A percentile compares a stretch with the other conserved stretches of the same genome.
phyloP scores from a whole-genome alignment of 1,140 invertebrate genomes.

The Eupeodes corollae region DNA sequence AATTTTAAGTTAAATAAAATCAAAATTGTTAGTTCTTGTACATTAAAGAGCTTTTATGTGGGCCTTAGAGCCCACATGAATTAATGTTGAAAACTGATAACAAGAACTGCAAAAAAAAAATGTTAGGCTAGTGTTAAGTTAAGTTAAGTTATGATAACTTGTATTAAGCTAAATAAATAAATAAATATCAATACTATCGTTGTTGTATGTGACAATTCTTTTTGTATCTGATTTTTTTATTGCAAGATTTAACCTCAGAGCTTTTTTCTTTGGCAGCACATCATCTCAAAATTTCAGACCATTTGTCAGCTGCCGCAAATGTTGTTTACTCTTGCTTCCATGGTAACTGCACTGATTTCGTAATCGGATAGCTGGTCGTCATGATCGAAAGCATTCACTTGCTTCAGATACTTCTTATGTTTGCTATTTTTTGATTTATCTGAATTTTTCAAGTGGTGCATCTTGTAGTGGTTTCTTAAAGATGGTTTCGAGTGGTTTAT shows the following conservation, averaged over 20 bases:
- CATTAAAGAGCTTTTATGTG: no score
- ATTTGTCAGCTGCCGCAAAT: background rate
- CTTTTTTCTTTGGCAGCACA: background rate
- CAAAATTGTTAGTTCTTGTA: no score
- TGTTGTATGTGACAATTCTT: background rate
- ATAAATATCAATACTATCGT: no score
- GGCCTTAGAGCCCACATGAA: no score
- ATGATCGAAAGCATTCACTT: constrained; percentile 8
- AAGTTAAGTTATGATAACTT: no score
- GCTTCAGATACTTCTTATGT: constrained; percentile 2
- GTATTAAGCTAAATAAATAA: no score
- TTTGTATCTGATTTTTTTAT: constrained; percentile 1
- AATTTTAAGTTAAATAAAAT: no score
- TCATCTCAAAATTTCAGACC: background rate
- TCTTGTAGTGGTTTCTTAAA: constrained; percentile 27
- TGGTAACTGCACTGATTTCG: constrained; percentile 11
- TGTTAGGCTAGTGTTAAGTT: no score
- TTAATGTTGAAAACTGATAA: no score
- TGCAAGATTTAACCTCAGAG: background rate
- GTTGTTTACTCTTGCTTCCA: background rate
- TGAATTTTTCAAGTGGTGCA: no score
- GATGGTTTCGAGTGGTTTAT: constrained; percentile 37
- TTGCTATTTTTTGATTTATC: background rate
- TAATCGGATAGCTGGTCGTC: constrained; percentile 13
- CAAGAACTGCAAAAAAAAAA: no score